Evolutionary conservation across 1,140 invertebrate species (phyloP), one percentile per base, ranked within the genome.

Genomic region (Neocloeon triangulifer): DNA sequence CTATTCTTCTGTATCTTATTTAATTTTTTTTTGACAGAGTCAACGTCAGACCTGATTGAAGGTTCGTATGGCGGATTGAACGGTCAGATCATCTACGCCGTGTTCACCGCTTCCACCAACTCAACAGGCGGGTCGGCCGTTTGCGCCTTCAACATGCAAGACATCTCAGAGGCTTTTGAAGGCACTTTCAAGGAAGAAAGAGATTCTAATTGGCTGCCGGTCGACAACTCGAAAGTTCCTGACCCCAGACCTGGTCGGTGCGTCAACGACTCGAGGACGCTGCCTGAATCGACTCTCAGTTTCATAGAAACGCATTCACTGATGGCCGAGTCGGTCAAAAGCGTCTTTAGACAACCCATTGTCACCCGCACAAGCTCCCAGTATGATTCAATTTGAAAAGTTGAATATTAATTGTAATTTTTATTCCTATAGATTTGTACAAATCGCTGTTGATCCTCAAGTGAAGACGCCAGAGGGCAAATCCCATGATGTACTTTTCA

Each of bases 171-270:
- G 46, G 79, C 86, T 5, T 98, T 98, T 53, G 79, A 91, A 49
- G 91, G 92, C n/a, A 74, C 75, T 41, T 96, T 96, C 59, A 94
- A 94, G 56, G 85, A 88, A 46, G 88, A 94, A 52, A 70, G 73
- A 43, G 73, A 80, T 49, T 78, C 81, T 21, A 89, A 92, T 53
- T 97, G 92, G 91, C 53, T 94, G 40, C 80, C 91, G n/a, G 81
- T 92, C 14, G 72, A 72, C 43, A 71, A 66, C 58, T 65, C 66
- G 41, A 82, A 80, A 62, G 72, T 78, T 17, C 80, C 80, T 15
- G 76, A 84, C 44, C 78, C 80, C 5, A 58, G 80, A 30, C 81
- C 80, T 2, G 80, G 79, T 3, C 71, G 78, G 42, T 97, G 91
- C 58, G 72, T 76, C 42, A 91, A 91, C 49, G 78, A 92, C 49